Evolutionary conservation across 2,797 vertebrate species (phyloP).

Genomic region (Hephaestus fuliginosus): DNA sequence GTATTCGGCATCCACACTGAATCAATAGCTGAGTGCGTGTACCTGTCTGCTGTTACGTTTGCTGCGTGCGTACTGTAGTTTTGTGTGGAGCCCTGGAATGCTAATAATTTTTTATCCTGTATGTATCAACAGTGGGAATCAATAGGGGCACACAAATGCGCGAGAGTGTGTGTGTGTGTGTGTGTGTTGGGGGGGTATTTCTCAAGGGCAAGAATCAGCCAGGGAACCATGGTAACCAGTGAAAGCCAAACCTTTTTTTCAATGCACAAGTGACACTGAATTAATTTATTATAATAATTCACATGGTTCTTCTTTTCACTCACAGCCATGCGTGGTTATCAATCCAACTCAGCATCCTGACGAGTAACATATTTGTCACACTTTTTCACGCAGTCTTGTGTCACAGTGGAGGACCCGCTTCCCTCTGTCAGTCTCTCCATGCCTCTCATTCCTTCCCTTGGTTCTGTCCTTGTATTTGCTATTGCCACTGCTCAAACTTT

Average conservation of each 20-base stretch:
- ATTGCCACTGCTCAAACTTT: neutral
- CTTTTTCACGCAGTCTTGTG: neutral
- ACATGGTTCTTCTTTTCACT: neutral
- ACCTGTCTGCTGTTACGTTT: slow-evolving; percentile 20
- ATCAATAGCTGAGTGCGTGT: slow-evolving; percentile 35
- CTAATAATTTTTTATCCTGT: slow-evolving; percentile 43
- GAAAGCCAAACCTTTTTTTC: neutral
- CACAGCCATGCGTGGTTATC: slow-evolving; percentile 14
- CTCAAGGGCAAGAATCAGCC: slow-evolving; percentile 20
- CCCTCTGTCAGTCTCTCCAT: neutral
- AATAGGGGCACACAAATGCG: slow-evolving; percentile 15
- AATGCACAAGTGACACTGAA: neutral
- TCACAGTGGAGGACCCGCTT: neutral
- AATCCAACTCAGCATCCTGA: slow-evolving; percentile 26
- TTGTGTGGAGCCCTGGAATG: slow-evolving; percentile 38
- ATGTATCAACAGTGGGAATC: slow-evolving; percentile 50
- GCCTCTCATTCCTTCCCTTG: neutral
- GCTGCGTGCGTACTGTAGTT: slow-evolving; percentile 5
- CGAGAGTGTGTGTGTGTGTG: neutral
- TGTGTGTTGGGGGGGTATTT: neutral
- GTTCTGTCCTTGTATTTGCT: neutral
- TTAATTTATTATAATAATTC: neutral
- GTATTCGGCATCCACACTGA: slow-evolving; percentile 38
- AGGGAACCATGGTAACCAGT: neutral
- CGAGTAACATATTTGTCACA: neutral